Evolutionary conservation across 1,140 invertebrate species (phyloP).

Genomic region (Aphidius gifuensis): DNA sequence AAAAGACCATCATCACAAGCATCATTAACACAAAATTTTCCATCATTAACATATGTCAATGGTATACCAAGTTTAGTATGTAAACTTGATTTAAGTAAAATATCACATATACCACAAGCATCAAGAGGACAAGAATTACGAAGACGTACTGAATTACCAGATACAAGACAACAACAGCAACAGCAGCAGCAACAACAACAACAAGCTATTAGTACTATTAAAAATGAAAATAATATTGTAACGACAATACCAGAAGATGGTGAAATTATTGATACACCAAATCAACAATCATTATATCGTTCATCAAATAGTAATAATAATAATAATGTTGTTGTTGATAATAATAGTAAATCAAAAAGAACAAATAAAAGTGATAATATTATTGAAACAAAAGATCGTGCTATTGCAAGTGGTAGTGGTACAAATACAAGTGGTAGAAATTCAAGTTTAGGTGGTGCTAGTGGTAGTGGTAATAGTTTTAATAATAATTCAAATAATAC

Average conservation of each 20-base stretch:
- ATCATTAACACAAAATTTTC: slow-evolving; percentile 27
- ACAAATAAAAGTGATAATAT: neutral
- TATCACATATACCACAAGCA: slow-evolving; percentile 41
- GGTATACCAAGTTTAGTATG: slow-evolving; percentile 48
- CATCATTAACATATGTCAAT: slow-evolving; percentile 38
- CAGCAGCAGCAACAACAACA: slow-evolving; percentile 25
- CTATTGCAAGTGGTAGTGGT: slow-evolving; percentile 22
- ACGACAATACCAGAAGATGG: slow-evolving; percentile 42
- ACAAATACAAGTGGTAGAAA: slow-evolving; percentile 20
- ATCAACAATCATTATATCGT: slow-evolving; percentile 9
- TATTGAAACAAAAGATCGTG: neutral
- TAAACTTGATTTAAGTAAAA: slow-evolving; percentile 45
- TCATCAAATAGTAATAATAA: slow-evolving; percentile 30
- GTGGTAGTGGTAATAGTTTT: slow-evolving; percentile 24
- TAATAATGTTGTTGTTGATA: slow-evolving; percentile 23
- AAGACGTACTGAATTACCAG: slow-evolving; percentile 53
- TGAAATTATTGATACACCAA: slow-evolving; percentile 42
- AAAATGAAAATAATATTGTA: no score
- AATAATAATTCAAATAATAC: slow-evolving; percentile 10
- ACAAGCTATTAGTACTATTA: no score
- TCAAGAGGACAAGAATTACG: slow-evolving; percentile 53
- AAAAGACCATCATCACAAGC: slow-evolving; percentile 45
- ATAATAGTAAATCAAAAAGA: slow-evolving; percentile 18
- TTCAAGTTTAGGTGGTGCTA: slow-evolving; percentile 16
- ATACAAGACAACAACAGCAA: slow-evolving; percentile 57